Conservation (phyloP, 2,797 vertebrate genomes). For the Sternotherus odoratus region DNA sequence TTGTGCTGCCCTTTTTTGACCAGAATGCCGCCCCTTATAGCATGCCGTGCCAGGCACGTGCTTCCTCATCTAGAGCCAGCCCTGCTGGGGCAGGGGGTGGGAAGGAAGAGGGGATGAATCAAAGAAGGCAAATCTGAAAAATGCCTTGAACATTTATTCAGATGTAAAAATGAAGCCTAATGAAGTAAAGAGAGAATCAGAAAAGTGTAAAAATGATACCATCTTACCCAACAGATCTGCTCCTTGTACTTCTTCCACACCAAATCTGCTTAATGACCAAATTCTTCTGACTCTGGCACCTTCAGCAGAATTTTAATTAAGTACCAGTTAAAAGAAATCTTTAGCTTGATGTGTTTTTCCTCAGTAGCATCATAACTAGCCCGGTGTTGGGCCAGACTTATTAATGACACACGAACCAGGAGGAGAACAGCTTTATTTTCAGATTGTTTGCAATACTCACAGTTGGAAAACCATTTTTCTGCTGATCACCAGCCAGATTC, state of each 20-base stretch:
- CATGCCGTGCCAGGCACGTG: no score
- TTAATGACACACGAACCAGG: neutral
- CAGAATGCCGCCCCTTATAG: no score
- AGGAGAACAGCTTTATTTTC: neutral
- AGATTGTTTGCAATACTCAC: neutral
- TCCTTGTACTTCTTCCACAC: neutral
- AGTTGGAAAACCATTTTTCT: neutral
- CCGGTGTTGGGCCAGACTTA: neutral
- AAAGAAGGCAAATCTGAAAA: neutral
- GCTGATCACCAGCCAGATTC: neutral
- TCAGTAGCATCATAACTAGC: neutral
- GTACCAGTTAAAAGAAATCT: neutral
- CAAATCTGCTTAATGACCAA: neutral
- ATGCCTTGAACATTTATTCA: conserved; percentile 21
- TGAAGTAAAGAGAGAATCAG: neutral
- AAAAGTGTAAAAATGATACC: neutral
- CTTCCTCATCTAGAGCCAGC: no score
- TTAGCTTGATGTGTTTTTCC: neutral
- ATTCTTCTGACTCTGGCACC: neutral
- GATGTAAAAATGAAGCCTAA: neutral
- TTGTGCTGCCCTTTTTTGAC: no score
- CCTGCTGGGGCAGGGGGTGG: no score
- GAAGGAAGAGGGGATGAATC: neutral
- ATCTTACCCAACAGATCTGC: neutral
- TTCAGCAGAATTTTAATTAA: neutral